phyloP scores from a whole-genome alignment of 2,797 vertebrate genomes.

The Leptoclinus maculatus region DNA sequence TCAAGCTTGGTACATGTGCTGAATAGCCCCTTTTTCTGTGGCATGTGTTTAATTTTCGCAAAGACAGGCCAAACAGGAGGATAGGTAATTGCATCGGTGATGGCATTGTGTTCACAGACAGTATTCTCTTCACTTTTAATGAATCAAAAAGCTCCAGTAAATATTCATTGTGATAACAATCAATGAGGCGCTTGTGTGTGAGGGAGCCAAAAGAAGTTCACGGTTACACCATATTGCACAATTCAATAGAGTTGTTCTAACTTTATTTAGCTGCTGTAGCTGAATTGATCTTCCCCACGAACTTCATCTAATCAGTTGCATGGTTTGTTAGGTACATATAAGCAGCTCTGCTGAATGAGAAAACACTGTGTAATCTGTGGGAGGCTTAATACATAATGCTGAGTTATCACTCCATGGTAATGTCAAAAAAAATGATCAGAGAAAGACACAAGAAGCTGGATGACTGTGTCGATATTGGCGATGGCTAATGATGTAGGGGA shows the following conservation, averaged over 20 bases:
- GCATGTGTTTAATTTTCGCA: conserved; percentile 60
- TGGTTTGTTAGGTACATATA: conserved; percentile 63
- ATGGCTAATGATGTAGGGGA: conserved; percentile 18
- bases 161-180: conserved; percentile 32
- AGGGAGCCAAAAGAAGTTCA: conserved; percentile 22
- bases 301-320: conserved; percentile 47
- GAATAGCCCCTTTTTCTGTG: conserved; percentile 39
- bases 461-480: conserved; percentile 22
- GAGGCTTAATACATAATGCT: conserved; percentile 34
- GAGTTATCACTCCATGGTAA: conserved; percentile 52
- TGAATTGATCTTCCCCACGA: conserved; percentile 46
- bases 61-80: conserved; percentile 40
- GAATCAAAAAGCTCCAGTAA: conserved; percentile 47
- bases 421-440: conserved; percentile 12
- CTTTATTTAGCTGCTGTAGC: conserved; percentile 53
- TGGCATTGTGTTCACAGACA: conserved; percentile 46
- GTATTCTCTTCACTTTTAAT: conserved; percentile 38
- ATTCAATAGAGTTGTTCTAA: conserved; percentile 51
- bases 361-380: conserved; percentile 54
- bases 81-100: conserved; percentile 63
- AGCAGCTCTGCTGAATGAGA: conserved; percentile 50
- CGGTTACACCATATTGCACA: conserved; percentile 36
- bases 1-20: conserved; percentile 50
- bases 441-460: conserved; percentile 46
- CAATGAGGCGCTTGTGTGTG: conserved; percentile 20